Evolutionary conservation across 2,797 vertebrate genomes (phyloP), one percentile per base, ranked within the genome.

Genomic region (Typhlichthys subterraneus): DNA sequence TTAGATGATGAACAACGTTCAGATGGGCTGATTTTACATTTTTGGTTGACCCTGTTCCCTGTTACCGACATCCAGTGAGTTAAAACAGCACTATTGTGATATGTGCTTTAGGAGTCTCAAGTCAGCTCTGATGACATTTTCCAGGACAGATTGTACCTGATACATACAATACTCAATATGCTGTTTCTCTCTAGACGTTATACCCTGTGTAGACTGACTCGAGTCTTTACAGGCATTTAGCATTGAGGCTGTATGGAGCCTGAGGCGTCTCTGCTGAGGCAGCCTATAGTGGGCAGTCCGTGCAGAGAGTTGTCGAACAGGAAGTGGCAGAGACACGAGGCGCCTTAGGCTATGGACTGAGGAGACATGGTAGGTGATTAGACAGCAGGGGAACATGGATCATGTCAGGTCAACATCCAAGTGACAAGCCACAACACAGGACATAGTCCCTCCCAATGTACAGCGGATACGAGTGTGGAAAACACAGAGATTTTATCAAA

Each of bases 271-370:
- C 64, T 73, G 56, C 45, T 61, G 63, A 57, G 55, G n/a, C 55
- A 19, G 45, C 17, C 57, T 80, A 72, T 69, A 54, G 61, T 75
- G 81, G 69, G 82, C 63, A 74, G 84, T 67, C 75, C 82, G 67
- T 63, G 78, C 57, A 67, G 64, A 80, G 71, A 75, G 61, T 53
- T 88, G 88, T 91, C 76, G 79, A 87, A 89, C 77, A 87, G 88
- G 75, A 91, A 89, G 87, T 87, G 80, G 72, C 83, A 88, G 85
- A 79, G 73, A 74, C 72, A 67, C 71, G 73, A 78, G 19, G 55
- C 82, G 75, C 63, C 78, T 76, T 77, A 66, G 65, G 75, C 73
- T 65, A 75, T 73, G 67, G 53, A 79, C 69, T 72, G 53, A 79
- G 67, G 68, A 42, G 5, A 31, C 17, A 11, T 48, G 17, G 15